Base-by-base conservation (phyloP, 2,797 vertebrate genomes). In the Takifugu rubripes region DNA sequence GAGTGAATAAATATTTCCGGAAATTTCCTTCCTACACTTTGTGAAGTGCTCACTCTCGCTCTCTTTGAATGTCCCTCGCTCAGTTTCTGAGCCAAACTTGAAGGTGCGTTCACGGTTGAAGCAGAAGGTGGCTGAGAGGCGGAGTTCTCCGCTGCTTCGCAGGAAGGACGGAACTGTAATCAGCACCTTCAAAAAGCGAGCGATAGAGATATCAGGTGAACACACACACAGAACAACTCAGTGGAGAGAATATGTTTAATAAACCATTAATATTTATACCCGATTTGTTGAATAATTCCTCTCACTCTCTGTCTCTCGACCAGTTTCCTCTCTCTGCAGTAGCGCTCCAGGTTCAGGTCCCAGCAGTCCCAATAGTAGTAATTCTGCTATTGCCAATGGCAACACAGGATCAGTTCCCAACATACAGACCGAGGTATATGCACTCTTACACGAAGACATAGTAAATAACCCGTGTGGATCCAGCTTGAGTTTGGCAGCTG, bases 41-140 rank as follows among this genome's bases (percentile, higher is more conserved):
- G 21, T 21, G 21, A 21, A 21, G 21, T 24, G 36, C 6, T 10
- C 11, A 4, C 42, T 16, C 33, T 40, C 9, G 8, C 17, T 53
- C 21, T 52, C 31, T 52, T 17, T 5, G 1, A 9, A 29, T 29
- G 27, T 29, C 27, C 59, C 17, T 52, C 26, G 31, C 11, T 0
- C 61, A 89, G 94, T 94, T 49, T 95, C 94, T 0, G 94, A 95
- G 78, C 94, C 94, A 0, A 89, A 89, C 79, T 81, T 94, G 79
- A 95, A 94, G 85, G 93, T 96, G 36, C 92, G 95, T 40, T 96
- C 93, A 0, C 90, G 94, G 76, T 92, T 96, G 91, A 97, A 95
- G 89, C 95, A 97, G 88, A 95, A 96, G 85, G 95, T 96, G 66
- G 93, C 94, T 0, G 94, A 95, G 84, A 85, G 94, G 49, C 89